Percentiles rank a stretch among this genome's conserved stretches.
These are phyloP conservation scores for Bradypodion pumilum DNA, from an alignment of 2,797 vertebrate species.

Conservation along the genomic window DNA sequence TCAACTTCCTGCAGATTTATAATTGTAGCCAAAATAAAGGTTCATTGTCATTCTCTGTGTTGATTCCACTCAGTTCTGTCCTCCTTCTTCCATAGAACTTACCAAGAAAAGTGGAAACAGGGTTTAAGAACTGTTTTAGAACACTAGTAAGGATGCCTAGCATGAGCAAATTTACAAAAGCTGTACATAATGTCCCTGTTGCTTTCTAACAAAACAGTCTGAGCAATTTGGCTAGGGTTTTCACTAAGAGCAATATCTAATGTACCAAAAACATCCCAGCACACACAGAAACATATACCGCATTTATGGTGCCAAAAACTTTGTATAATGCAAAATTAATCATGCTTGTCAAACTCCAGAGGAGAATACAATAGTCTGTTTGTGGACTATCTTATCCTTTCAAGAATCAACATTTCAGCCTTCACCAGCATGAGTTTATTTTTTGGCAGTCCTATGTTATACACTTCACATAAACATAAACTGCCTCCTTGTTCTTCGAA, in stretches of 20 bases:
- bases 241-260: not conserved
- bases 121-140: not conserved
- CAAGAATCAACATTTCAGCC: slow-evolving; percentile 2
- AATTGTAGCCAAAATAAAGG: not conserved
- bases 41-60: not conserved
- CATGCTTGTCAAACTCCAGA: not conserved
- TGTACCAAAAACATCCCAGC: not conserved
- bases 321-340: slow-evolving; percentile 25
- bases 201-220: not conserved
- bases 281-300: not conserved
- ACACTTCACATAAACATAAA: slow-evolving; percentile 6
- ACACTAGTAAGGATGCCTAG: not conserved
- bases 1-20: not conserved
- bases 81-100: not conserved
- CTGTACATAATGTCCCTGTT: not conserved
- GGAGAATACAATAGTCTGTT: not conserved
- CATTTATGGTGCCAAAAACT: slow-evolving; percentile 7
- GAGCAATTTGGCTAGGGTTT: not conserved
- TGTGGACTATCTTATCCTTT: slow-evolving; percentile 3
- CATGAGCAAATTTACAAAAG: not conserved
- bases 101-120: not conserved
- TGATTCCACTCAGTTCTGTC: not conserved
- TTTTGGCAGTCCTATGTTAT: slow-evolving; percentile 18
- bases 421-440: not conserved
- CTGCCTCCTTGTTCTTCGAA: not conserved